Conservation (phyloP, 1,140 invertebrate species). For the Sinonovacula constricta region DNA sequence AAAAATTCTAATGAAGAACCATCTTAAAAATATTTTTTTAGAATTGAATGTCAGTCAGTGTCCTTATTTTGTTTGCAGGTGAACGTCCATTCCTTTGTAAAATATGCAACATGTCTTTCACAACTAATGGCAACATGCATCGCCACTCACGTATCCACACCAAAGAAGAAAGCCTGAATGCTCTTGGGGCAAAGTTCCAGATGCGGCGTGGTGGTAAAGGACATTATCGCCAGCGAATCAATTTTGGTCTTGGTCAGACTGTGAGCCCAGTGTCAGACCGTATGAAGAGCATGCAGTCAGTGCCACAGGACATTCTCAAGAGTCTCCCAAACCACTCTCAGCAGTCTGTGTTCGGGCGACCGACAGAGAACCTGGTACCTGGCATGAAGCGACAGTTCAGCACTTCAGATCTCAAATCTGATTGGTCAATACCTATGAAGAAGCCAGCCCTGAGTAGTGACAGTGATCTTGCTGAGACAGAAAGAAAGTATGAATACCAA, state of each 20-base stretch:
- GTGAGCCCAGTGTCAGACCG: conserved; percentile 12
- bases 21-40: no score
- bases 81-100: conserved; percentile 83
- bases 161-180: conserved; percentile 64
- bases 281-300: conserved; percentile 20
- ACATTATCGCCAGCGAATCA: conserved; percentile 38
- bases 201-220: conserved; percentile 44
- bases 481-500: not conserved
- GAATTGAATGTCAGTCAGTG: no score
- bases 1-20: no score
- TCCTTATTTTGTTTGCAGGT: no score
- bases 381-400: conserved; percentile 43
- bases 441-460: conserved; percentile 30
- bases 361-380: conserved; percentile 13
- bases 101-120: conserved; percentile 89
- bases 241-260: conserved; percentile 8
- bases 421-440: conserved; percentile 45
- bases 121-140: conserved; percentile 93
- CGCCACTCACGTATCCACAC: conserved; percentile 87
- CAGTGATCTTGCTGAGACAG: not conserved
- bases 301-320: conserved; percentile 43
- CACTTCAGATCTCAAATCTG: conserved; percentile 14
- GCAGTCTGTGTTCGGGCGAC: conserved; percentile 37
- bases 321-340: conserved; percentile 46
- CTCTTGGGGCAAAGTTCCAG: conserved; percentile 45